Base-by-base conservation (phyloP, 2,797 vertebrate species). In the Lateolabrax maculatus region DNA sequence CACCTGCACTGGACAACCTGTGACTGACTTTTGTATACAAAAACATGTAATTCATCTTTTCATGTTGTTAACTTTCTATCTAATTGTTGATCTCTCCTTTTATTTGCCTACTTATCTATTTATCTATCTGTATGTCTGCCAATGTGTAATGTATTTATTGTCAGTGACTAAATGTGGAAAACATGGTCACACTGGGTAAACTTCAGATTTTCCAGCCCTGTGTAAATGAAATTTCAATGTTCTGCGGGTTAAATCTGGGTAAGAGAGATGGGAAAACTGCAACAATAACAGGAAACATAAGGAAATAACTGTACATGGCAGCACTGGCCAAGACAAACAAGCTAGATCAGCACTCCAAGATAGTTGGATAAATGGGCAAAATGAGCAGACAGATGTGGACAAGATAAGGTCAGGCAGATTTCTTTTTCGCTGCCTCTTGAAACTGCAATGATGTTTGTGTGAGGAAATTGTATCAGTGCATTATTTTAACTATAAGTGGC, bases 221-320 rank as follows among this genome's bases (percentile, higher is more conserved):
- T 71, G 51, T 85, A 58, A 86, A 83, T 73, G 56, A 52, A 79
- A 64, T 70, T 75, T 76, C 70, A 84, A 77, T 69, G 46, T 79
- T 86, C 36, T 86, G 65, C 15, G 52, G 78, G 75, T 88, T 75
- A 76, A 79, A 88, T 84, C 21, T 77, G 76, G 74, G 73, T 81
- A 77, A 75, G 69, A 79, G 74, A 80, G 84, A 91, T 91, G 87
- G 85, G 87, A 90, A 90, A 85, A 81, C 58, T 87, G 85, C 76
- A 90, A 81, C 85, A 91, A 88, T 91, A 91, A 91, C 86, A 91
- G 90, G 89, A 92, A 91, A 89, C 89, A 90, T 85, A 65, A 89
- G 90, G 86, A 86, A 89, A 85, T 89, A 74, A 86, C 84, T 84
- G 68, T 72, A 77, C 79, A 78, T 79, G 75, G 64, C 72, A 34